Conservation (phyloP, 2,113 vertebrate genomes). For the Leucopsar rothschildi region DNA sequence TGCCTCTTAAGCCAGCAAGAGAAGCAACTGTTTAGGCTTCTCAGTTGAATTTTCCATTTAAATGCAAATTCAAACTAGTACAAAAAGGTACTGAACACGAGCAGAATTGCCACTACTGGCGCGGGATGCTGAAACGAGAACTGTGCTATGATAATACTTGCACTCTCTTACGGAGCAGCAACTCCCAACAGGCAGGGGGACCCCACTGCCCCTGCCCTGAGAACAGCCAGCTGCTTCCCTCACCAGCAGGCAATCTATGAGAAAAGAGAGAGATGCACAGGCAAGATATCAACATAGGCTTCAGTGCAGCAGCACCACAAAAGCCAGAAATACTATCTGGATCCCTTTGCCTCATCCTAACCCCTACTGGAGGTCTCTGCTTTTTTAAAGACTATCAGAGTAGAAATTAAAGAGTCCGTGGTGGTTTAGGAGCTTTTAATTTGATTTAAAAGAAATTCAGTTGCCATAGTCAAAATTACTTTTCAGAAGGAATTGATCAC, state of each 20-base stretch:
- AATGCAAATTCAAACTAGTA: neutral
- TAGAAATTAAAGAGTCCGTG: neutral
- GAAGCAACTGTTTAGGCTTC: neutral
- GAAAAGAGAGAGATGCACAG: neutral
- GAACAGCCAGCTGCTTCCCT: neutral
- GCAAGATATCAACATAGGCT: fast-evolving
- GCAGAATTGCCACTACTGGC: neutral
- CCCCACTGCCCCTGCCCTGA: fast-evolving
- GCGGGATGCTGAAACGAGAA: neutral
- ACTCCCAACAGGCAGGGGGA: neutral
- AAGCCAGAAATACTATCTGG: neutral
- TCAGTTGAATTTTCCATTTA: neutral
- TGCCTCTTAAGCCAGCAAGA: neutral
- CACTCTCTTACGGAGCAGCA: neutral
- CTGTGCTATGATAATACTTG: neutral
- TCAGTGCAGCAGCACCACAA: neutral
- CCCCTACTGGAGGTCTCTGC: neutral
- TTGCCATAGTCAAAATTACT: neutral
- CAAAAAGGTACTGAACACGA: neutral
- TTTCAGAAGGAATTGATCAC: neutral
- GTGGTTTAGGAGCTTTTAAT: neutral
- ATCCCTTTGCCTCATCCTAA: neutral
- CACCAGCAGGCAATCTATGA: neutral
- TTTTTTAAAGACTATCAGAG: neutral
- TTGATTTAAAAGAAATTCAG: neutral